Base-by-base conservation (phyloP, 2,113 vertebrate genomes). In the Nipponia nippon region DNA sequence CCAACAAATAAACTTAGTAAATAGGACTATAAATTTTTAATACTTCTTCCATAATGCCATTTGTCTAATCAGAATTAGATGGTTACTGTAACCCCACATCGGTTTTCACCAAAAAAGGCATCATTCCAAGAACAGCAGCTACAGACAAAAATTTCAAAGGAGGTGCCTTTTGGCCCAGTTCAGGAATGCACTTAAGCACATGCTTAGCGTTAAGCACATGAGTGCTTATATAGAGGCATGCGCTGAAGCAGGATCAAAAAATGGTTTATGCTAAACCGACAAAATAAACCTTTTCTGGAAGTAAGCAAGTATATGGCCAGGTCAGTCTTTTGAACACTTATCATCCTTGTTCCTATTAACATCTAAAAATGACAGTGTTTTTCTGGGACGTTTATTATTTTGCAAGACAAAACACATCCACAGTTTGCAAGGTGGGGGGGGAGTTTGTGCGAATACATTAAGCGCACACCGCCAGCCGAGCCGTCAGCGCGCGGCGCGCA, bases 21-120 rank as follows among this genome's bases (percentile, higher is more conserved):
- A 96, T 96, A 97, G 97, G 93, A 86, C 98, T 98, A 96, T 98
- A 97, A 98, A 98, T 98, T 98, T 98, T 98, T 98, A 98, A 98
- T 98, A 97, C 83, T 96, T 97, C 89, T 96, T 96, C 95, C 97
- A 79, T 97, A 96, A 93, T 95, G 80, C 94, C 86, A 91, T 97
- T 97, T 97, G 94, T 97, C 95, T 98, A 95, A 93, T 96, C 96
- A 97, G 96, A 97, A 95, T 93, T 96, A 97, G 97, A 91, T 94
- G 94, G 79, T 58, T 96, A 75, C 93, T 90, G 55, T 95, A 83
- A 73, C 88, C 92, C 58, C 77, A 40, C 81, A 73, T 87, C 26
- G 40, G 92, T 97, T 95, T 47, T 53, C 97, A 97, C 96, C 83
- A 86, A 95, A 97, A 97, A 97, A 96, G 93, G 90, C 79, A 91